phyloP scores from a whole-genome alignment of 2,797 vertebrate species.

The Hydrocynus forskahlii region DNA sequence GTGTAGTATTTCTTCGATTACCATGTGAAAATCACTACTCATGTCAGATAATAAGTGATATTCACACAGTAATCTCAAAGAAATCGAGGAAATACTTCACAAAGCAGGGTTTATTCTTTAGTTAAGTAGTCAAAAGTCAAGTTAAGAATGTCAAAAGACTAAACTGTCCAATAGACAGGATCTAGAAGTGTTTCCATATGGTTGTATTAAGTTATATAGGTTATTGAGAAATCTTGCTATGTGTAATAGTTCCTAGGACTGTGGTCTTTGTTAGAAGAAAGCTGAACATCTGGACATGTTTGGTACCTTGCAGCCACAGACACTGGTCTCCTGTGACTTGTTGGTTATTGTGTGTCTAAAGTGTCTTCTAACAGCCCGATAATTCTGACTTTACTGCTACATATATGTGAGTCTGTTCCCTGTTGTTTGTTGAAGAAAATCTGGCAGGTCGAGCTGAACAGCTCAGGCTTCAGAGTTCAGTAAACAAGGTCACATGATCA shows the following conservation, averaged over 20 bases:
- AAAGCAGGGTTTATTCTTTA: too few relatives aligned
- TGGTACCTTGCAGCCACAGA: background rate
- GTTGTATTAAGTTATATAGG: background rate
- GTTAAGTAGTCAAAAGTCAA: too few relatives aligned
- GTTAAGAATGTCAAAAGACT: too few relatives aligned
- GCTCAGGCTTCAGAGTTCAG: slow-evolving; percentile 36
- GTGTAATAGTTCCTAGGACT: background rate
- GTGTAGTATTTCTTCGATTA: too few relatives aligned
- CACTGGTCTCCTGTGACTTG: background rate
- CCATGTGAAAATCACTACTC: too few relatives aligned
- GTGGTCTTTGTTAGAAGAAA: background rate
- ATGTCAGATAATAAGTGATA: too few relatives aligned
- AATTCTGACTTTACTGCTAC: background rate
- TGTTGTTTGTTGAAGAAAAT: slow-evolving; percentile 20
- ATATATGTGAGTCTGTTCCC: too few relatives aligned
- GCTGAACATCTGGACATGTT: too few relatives aligned
- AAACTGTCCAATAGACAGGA: background rate
- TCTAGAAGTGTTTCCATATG: too few relatives aligned
- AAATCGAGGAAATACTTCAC: too few relatives aligned
- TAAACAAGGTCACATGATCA: slow-evolving; percentile 77
- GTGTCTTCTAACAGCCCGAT: background rate
- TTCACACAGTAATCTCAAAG: too few relatives aligned
- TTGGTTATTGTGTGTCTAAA: background rate
- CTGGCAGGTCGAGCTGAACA: slow-evolving; percentile 60
- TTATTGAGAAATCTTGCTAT: background rate